A percentile compares a stretch with the other conserved stretches of the same genome.
Evolutionary conservation across 2,888 invertebrate species (phyloP).

Genomic region (Zootermopsis nevadensis): DNA sequence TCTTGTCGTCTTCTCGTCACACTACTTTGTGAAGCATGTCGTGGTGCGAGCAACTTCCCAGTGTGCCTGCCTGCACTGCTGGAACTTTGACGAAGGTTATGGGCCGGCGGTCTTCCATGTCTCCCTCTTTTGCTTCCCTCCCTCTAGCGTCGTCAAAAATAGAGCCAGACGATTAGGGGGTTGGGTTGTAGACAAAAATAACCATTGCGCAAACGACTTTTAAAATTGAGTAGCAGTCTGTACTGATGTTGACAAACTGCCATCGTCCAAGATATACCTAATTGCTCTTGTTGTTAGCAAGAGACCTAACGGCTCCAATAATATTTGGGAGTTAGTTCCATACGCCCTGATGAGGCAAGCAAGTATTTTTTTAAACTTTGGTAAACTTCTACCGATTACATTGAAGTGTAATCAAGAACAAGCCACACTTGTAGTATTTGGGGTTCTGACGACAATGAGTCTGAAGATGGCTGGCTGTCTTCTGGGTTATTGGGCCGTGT

Average conservation of each 20-base stretch:
- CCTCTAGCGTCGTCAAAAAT: constrained; percentile 37
- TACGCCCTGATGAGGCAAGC: too few species aligned
- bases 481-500: too few species aligned
- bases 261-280: not conserved
- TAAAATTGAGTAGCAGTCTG: not conserved
- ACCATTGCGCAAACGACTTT: constrained; percentile 31
- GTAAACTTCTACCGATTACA: too few species aligned
- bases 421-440: too few species aligned
- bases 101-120: not conserved
- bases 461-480: too few species aligned
- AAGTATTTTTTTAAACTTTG: too few species aligned
- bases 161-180: constrained; percentile 46
- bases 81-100: constrained; percentile 40
- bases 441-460: too few species aligned
- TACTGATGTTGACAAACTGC: not conserved
- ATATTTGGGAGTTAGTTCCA: too few species aligned
- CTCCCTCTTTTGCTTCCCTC: not conserved
- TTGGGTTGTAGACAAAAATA: constrained; percentile 44
- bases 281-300: too few species aligned
- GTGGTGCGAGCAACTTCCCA: not conserved
- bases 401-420: too few species aligned
- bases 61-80: constrained; percentile 20
- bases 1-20: not conserved
- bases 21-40: too few species aligned
- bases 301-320: too few species aligned